Conservation (phyloP, 1,140 invertebrate genomes). For the Tetragonula clypearis region DNA sequence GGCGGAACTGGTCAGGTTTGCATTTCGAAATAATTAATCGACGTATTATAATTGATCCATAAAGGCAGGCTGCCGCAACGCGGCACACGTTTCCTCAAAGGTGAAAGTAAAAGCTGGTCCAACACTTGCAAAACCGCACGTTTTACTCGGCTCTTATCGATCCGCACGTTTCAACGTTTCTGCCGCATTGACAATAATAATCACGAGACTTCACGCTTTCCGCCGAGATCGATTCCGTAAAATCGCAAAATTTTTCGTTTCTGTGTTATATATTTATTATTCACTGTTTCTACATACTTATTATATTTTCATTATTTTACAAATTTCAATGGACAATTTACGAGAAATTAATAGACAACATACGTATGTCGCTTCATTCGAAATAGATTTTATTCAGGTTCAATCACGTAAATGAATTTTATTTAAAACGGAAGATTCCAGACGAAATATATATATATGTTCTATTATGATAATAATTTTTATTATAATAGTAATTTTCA, state of each 20-base stretch:
- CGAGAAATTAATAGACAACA: no score
- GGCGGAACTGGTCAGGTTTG: constrained; percentile 5
- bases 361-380: no score
- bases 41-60: constrained; percentile 74
- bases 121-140: constrained; percentile 31
- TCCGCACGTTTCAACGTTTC: constrained; percentile 4
- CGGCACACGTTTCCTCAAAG: constrained; percentile 73
- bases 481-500: no score
- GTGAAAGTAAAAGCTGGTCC: constrained; percentile 77
- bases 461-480: no score
- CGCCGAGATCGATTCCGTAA: not conserved
- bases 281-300: not conserved
- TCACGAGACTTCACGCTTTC: not conserved
- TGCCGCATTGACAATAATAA: constrained; percentile 2
- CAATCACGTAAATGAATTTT: no score
- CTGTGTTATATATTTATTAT: not conserved
- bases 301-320: no score
- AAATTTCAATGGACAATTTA: no score
- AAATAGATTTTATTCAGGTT: no score
- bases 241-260: not conserved
- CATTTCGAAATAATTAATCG: constrained; percentile 75
- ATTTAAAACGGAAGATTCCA: no score
- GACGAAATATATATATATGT: no score
- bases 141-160: constrained; percentile 19
- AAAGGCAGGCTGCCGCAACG: constrained; percentile 75